Percentiles rank a stretch among this genome's conserved stretches.
phyloP scores from a whole-genome alignment of 2,888 invertebrate species.

The Cetonia aurata region DNA sequence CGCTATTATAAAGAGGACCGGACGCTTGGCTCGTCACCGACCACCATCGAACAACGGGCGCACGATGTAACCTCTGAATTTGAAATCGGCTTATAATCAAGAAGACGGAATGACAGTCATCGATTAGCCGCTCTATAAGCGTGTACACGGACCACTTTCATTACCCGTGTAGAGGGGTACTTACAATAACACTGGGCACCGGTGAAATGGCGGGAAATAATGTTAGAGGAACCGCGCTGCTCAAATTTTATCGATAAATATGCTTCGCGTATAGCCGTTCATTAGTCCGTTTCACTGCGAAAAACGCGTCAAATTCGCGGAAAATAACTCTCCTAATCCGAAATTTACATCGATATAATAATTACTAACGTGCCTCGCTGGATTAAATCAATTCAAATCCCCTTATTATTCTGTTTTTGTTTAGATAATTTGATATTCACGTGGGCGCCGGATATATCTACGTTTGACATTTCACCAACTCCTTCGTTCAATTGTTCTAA shows the following conservation, averaged over 20 bases:
- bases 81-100: constrained; percentile 50
- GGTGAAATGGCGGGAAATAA: constrained; percentile 46
- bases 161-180: constrained; percentile 63
- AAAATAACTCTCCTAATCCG: background rate
- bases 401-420: constrained; percentile 24
- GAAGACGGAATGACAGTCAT: constrained; percentile 51
- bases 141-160: constrained; percentile 53
- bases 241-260: constrained; percentile 20
- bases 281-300: background rate
- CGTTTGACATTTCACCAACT: constrained; percentile 22
- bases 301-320: background rate
- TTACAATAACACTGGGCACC: constrained; percentile 59
- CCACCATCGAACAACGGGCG: constrained; percentile 45
- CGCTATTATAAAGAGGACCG: constrained; percentile 34
- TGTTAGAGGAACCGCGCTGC: constrained; percentile 33
- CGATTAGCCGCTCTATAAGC: constrained; percentile 51
- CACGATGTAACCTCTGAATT: constrained; percentile 57
- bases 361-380: too few species aligned
- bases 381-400: background rate
- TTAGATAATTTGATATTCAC: constrained; percentile 29
- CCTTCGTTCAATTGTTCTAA: background rate
- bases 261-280: background rate
- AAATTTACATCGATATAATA: too few species aligned
- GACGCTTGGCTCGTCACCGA: constrained; percentile 13
- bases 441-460: constrained; percentile 14